Evolutionary conservation across 1,140 invertebrate genomes (phyloP), one percentile per base, ranked within the genome.

Genomic region (Halyomorpha halys): DNA sequence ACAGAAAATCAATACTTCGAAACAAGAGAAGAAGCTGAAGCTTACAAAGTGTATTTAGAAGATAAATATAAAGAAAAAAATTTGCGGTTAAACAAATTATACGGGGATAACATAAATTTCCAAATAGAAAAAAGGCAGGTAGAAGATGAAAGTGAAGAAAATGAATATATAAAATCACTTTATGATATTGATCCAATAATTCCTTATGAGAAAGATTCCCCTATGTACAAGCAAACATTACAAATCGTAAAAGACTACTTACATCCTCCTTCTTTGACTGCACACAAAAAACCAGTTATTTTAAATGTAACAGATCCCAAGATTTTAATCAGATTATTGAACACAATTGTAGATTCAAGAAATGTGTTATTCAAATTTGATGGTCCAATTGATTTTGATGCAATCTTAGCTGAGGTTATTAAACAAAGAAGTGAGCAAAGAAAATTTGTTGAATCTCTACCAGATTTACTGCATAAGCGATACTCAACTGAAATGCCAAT

Each of bases 131-230:
- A 49, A 49, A 49, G 47, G 11, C 3, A 19, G 16, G 2, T 49
- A 49, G 47, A 49, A 49, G 47, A 21, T 21, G 47, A 49, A n/a
- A 19, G 47, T 49, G 47, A 19, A 49, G 47, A 49, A 49, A 49
- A 49, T 4, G 47, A 21, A 19, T 49, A 19, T n/a, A 6, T 18
- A 13, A 21, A 49, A 19, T 11, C 3, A 3, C 21, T 49, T 6
- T 11, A 49, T 49, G 6, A 21, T n/a, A 49, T 49, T 19, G 21
- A 49, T 49, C 47, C 47, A 3, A 49, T 49, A 49, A 49, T 49
- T 2, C 47, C 47, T n/a, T 49, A 49, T 21, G 21, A 49, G 21
- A 18, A 49, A 19, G 47, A 21, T 49, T 49, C 47, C 6, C 21
- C n/a, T 6, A 6, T 19, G 21, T 49, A 49, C 47, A 18, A 49